phyloP scores from a whole-genome alignment of 1,140 invertebrate genomes.

The Ctenoplectra terminalis region DNA sequence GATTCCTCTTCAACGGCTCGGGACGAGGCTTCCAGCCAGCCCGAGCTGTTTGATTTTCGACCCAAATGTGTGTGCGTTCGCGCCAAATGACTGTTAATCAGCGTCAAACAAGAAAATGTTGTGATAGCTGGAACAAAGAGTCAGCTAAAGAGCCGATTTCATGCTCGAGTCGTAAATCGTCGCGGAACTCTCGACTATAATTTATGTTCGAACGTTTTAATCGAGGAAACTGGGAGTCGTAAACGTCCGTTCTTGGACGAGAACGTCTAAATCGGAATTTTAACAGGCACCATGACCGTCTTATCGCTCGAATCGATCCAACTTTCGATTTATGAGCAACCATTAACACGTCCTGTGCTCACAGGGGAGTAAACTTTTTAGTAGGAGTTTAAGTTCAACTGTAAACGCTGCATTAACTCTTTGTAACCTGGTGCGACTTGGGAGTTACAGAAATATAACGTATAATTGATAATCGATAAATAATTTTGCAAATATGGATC shows the following conservation, averaged over 20 bases:
- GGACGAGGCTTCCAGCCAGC: constrained; percentile 21
- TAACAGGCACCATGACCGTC: not conserved
- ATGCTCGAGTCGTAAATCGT: not conserved
- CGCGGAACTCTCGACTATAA: not conserved
- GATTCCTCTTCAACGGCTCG: constrained; percentile 26
- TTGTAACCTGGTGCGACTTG: no score
- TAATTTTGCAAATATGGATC: no score
- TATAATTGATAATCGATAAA: no score
- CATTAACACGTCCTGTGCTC: no score
- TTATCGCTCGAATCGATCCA: not conserved
- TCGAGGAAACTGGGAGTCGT: constrained; percentile 10
- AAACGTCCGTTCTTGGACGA: not conserved
- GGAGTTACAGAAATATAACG: no score
- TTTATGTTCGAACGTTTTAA: constrained; percentile 16
- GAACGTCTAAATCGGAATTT: not conserved
- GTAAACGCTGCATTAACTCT: no score
- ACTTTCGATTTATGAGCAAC: constrained; percentile 7
- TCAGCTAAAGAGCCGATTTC: no score
- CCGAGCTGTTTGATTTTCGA: constrained; percentile 45
- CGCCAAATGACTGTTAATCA: no score
- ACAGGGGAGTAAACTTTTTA: no score
- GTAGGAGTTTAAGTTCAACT: no score
- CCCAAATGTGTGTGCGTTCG: not conserved
- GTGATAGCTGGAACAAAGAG: not conserved
- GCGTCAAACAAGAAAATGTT: no score